phyloP scores from a whole-genome alignment of 2,113 vertebrate species.

The Maccullochella peelii region DNA sequence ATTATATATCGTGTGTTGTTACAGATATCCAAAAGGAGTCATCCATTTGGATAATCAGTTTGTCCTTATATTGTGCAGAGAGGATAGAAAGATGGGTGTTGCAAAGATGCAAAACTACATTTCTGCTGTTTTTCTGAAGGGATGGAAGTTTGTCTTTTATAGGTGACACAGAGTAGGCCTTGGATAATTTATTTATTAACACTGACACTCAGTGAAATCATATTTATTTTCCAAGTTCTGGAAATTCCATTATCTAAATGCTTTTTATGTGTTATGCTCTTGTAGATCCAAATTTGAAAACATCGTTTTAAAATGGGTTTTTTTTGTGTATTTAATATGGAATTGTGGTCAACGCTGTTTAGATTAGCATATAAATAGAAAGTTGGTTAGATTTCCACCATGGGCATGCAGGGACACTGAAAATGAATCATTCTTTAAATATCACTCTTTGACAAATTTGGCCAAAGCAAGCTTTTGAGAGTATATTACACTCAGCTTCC shows the following conservation, averaged over 20 bases:
- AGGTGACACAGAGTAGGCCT: not conserved
- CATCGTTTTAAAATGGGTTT: no score
- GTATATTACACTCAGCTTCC: conserved; percentile 11
- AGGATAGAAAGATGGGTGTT: not conserved
- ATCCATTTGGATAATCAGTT: not conserved
- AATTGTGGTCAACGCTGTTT: not conserved
- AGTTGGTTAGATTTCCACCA: not conserved
- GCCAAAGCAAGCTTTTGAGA: not conserved
- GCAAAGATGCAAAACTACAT: not conserved
- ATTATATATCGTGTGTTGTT: not conserved
- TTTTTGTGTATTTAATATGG: not conserved
- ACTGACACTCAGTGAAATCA: not conserved
- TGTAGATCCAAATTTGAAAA: not conserved
- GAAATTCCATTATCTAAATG: not conserved
- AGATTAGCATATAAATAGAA: not conserved
- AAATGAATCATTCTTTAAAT: conserved; percentile 1
- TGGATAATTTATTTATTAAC: not conserved
- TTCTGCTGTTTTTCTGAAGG: not conserved
- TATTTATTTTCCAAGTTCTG: not conserved
- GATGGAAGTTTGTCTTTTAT: not conserved
- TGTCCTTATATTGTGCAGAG: not conserved
- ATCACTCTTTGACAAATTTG: not conserved
- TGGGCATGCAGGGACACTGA: not conserved
- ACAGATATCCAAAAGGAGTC: not conserved
- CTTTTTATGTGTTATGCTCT: not conserved